Percentiles rank a stretch among this genome's conserved stretches.
phyloP scores from a whole-genome alignment of 2,797 vertebrate genomes.

The Bradypodion ventrale region DNA sequence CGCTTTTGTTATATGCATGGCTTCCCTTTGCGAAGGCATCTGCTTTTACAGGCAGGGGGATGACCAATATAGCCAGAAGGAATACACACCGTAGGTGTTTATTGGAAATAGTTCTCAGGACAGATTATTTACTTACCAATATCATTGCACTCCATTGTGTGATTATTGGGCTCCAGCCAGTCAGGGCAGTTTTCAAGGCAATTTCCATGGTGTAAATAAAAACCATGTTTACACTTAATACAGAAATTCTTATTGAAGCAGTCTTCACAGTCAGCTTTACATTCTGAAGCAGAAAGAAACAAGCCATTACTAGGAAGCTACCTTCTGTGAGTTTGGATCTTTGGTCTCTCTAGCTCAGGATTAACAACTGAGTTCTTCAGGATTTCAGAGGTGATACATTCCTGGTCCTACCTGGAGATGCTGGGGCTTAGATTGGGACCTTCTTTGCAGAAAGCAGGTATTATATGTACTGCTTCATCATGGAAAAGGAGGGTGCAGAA shows the following conservation, averaged over 20 bases:
- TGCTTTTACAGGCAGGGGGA: neutral
- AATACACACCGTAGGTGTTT: neutral
- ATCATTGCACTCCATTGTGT: slow-evolving; percentile 89
- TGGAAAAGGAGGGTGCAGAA: no score
- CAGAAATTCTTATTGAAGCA: slow-evolving; percentile 93
- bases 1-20: neutral
- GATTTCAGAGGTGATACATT: no score
- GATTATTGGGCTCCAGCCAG: slow-evolving; percentile 88
- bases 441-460: no score
- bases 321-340: no score
- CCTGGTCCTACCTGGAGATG: no score
- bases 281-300: slow-evolving; percentile 82
- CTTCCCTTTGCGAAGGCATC: neutral
- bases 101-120: neutral
- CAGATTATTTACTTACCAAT: slow-evolving; percentile 78
- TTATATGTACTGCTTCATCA: no score
- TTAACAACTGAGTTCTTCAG: no score
- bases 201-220: slow-evolving; percentile 90
- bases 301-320: neutral
- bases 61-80: neutral
- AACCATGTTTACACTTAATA: slow-evolving; percentile 87
- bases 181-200: slow-evolving; percentile 94
- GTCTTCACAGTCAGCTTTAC: slow-evolving; percentile 92
- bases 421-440: no score
- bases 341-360: no score